These are phyloP conservation scores for Achatina immaculata DNA, from an alignment of 1,140 invertebrate genomes.

Conservation along the genomic window DNA sequence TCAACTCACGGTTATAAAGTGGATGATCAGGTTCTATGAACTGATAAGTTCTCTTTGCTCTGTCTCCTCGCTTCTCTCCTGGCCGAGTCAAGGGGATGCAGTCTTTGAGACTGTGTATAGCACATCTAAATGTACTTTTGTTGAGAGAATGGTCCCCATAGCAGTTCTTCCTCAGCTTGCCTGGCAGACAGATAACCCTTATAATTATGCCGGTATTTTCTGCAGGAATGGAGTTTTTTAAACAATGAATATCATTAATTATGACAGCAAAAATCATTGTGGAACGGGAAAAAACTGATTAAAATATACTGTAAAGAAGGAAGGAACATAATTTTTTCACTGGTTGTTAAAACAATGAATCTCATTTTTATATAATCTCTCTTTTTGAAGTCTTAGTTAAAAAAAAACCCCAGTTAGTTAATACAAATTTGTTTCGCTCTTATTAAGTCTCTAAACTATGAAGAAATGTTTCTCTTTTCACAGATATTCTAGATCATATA, in stretches of 20 bases:
- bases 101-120: constrained; percentile 23
- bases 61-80: not conserved
- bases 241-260: not conserved
- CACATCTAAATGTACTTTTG: constrained; percentile 29
- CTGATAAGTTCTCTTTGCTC: constrained; percentile 5
- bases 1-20: not conserved
- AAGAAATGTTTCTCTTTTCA: too few relatives aligned
- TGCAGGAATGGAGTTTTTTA: not conserved
- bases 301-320: too few relatives aligned
- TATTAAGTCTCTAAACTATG: too few relatives aligned
- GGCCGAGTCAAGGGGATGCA: constrained; percentile 1
- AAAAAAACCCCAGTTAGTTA: too few relatives aligned
- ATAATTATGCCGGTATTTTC: not conserved
- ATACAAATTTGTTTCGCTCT: too few relatives aligned
- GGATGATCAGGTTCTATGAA: constrained; percentile 12
- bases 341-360: too few relatives aligned
- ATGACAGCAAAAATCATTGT: not conserved
- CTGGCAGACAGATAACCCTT: not conserved
- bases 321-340: too few relatives aligned
- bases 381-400: too few relatives aligned
- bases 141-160: not conserved
- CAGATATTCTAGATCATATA: too few relatives aligned
- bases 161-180: not conserved
- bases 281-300: too few relatives aligned
- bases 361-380: too few relatives aligned